Conservation (phyloP, 2,888 invertebrate genomes). For the Phymatocera aterrima region DNA sequence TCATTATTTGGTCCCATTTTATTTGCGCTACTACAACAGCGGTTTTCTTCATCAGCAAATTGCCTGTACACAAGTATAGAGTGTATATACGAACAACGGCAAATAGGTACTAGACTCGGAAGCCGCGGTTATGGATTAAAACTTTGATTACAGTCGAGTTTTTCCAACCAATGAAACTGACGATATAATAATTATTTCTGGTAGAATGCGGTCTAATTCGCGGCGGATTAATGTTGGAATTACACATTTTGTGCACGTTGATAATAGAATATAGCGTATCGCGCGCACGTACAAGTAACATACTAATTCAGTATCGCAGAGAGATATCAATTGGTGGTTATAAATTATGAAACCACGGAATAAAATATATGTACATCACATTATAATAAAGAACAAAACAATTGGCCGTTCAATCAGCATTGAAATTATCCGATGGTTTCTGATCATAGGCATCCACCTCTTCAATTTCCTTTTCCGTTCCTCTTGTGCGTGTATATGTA, state of each 20-base stretch:
- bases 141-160: neutral
- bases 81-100: neutral
- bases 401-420: neutral
- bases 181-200: neutral
- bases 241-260: neutral
- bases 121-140: neutral
- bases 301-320: no score
- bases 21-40: no score
- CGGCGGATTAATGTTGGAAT: neutral
- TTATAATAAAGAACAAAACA: neutral
- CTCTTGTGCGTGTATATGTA: neutral
- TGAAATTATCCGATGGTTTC: neutral
- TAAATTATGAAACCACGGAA: no score
- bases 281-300: neutral
- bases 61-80: neutral
- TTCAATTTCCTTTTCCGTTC: neutral
- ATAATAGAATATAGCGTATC: neutral
- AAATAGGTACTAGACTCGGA: neutral
- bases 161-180: neutral
- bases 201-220: neutral
- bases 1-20: no score
- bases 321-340: no score
- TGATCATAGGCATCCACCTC: neutral
- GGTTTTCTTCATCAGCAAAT: slow-evolving; percentile 1
- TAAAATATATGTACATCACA: neutral